Percentiles rank a stretch among this genome's conserved stretches.
These are phyloP conservation scores for Phylloscopus trochiloides DNA, from an alignment of 2,113 vertebrate genomes.

Conservation along the genomic window DNA sequence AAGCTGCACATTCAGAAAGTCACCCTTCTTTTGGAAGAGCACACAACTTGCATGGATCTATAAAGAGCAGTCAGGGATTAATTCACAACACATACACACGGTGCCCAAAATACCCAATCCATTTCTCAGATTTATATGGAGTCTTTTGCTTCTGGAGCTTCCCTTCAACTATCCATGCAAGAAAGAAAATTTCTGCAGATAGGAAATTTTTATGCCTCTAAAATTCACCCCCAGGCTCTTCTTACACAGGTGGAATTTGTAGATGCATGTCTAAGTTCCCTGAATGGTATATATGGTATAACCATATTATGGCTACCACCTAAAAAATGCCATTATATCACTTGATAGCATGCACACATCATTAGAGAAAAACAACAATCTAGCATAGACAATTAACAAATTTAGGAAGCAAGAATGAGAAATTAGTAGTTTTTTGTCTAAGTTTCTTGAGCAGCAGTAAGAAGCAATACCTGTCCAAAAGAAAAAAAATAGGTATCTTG, in stretches of 20 bases:
- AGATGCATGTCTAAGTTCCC: accelerated
- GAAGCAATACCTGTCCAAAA: not conserved
- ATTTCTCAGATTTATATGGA: not conserved
- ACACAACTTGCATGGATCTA: not conserved
- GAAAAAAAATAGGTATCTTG: not conserved
- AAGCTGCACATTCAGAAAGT: not conserved
- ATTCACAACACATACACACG: accelerated
- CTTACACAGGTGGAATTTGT: not conserved
- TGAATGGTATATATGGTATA: not conserved
- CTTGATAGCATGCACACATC: not conserved
- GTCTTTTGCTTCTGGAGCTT: not conserved
- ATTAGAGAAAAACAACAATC: not conserved
- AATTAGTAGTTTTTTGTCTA: not conserved
- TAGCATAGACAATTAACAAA: not conserved
- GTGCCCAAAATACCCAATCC: not conserved
- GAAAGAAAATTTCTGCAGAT: not conserved
- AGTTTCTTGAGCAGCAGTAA: not conserved
- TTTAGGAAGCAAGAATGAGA: not conserved
- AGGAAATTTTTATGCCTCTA: not conserved
- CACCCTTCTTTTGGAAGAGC: not conserved
- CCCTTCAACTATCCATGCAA: not conserved
- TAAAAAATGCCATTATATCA: not conserved
- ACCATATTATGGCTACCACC: not conserved
- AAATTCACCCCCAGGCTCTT: not conserved
- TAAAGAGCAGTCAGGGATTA: not conserved